Conservation (phyloP, 2,113 vertebrate genomes). For the Cavia porcellus region DNA sequence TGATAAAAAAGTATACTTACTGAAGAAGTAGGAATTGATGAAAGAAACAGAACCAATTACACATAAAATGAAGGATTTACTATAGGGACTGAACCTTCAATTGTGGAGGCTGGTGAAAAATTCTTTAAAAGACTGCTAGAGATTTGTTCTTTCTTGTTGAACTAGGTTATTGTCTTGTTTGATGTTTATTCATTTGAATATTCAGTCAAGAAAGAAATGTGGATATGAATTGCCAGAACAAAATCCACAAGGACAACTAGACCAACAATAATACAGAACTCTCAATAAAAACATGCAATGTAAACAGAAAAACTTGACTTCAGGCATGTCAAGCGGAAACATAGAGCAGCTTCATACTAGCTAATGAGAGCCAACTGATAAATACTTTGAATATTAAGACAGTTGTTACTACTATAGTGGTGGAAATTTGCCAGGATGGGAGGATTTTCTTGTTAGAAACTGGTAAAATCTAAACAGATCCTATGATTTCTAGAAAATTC, state of each 20-base stretch:
- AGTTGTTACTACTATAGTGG: no score
- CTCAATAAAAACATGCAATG: background rate
- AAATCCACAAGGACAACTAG: background rate
- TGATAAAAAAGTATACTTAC: background rate
- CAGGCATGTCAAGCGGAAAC: background rate
- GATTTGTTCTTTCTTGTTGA: background rate
- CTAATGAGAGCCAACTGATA: background rate
- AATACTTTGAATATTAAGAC: background rate
- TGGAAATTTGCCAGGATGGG: background rate
- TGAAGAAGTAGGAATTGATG: background rate
- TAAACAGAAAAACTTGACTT: background rate
- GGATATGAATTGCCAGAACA: background rate
- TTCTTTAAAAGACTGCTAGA: background rate
- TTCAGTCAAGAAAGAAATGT: background rate
- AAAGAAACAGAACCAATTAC: background rate
- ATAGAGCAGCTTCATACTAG: background rate
- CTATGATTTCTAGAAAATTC: background rate
- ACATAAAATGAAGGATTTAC: background rate
- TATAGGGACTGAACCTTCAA: background rate
- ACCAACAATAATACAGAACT: background rate
- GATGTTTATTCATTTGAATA: background rate
- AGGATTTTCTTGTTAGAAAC: background rate
- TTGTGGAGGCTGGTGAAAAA: background rate
- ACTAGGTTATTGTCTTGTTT: background rate
- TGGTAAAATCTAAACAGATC: background rate